phyloP scores from a whole-genome alignment of 2,888 invertebrate species.

The Oscheius myriophilus region DNA sequence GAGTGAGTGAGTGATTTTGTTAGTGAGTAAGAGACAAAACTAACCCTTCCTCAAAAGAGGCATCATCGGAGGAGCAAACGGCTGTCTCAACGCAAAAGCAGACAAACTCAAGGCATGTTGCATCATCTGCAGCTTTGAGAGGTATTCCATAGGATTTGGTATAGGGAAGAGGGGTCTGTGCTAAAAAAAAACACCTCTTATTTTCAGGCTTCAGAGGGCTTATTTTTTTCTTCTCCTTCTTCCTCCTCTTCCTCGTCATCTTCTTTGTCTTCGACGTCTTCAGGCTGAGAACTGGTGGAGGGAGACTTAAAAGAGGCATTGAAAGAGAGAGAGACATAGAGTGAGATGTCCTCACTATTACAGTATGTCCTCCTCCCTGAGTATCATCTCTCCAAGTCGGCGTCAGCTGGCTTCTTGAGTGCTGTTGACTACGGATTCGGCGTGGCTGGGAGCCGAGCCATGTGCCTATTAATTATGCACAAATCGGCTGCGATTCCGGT shows the following conservation, averaged over 20 bases:
- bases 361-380: no score
- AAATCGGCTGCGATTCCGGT: conserved; percentile 4
- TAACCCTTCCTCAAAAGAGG: conserved; percentile 19
- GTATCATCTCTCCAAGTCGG: no score
- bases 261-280: conserved; percentile 8
- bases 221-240: conserved; percentile 6
- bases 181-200: no score
- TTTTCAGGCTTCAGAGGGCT: no score
- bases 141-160: conserved; percentile 31
- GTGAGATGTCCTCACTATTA: no score
- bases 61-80: conserved; percentile 24
- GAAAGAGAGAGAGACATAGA: not conserved
- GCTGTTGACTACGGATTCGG: conserved; percentile 18
- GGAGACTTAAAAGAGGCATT: no score
- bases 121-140: conserved; percentile 36
- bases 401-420: conserved; percentile 3
- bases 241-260: conserved; percentile 21
- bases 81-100: conserved; percentile 24
- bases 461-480: conserved; percentile 29
- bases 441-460: conserved; percentile 22
- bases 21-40: not conserved
- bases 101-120: conserved; percentile 30
- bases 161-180: conserved; percentile 9
- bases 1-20: not conserved
- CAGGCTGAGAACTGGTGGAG: conserved; percentile 17